These are phyloP conservation scores for Dreissena polymorpha DNA, from an alignment of 1,140 invertebrate species.

Conservation along the genomic window DNA sequence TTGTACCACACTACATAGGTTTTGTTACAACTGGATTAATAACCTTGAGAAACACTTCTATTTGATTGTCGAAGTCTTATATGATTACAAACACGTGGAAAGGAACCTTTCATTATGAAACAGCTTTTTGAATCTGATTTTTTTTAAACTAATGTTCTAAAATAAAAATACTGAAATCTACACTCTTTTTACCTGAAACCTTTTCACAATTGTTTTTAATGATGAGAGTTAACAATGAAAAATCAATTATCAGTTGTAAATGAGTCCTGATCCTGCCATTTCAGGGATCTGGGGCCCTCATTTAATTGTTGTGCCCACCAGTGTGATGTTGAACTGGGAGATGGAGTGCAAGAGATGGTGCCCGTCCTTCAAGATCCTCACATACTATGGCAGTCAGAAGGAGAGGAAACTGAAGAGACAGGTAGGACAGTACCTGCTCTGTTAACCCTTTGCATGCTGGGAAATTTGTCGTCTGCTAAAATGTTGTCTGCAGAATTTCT, in stretches of 20 bases:
- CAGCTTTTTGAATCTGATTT: not conserved
- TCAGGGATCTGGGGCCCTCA: constrained; percentile 97
- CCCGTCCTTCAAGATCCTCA: constrained; percentile 99
- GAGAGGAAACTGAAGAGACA: constrained; percentile 95
- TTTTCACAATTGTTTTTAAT: too few relatives aligned
- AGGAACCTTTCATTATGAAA: constrained; percentile 9
- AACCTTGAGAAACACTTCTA: constrained; percentile 16
- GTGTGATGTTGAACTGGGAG: constrained; percentile 99
- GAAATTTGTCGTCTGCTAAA: too few relatives aligned
- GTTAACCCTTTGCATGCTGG: too few relatives aligned
- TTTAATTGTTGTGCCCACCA: constrained; percentile 99
- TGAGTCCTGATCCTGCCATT: constrained; percentile 45
- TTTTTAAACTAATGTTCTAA: too few relatives aligned
- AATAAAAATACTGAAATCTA: too few relatives aligned
- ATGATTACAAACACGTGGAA: too few relatives aligned
- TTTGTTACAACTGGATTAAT: not conserved
- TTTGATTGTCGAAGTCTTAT: too few relatives aligned
- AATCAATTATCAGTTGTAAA: too few relatives aligned
- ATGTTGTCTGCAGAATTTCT: too few relatives aligned
- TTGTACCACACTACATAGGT: too few relatives aligned
- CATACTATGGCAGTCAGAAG: constrained; percentile 98
- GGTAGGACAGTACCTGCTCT: constrained; percentile 56
- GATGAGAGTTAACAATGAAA: too few relatives aligned
- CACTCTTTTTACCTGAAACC: too few relatives aligned
- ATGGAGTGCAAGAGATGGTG: constrained; percentile 99